A percentile compares a stretch with the other conserved stretches of the same genome.
Conservation (phyloP, 53 echinoderm and acorn worm species). For the Crossaster papposus region DNA sequence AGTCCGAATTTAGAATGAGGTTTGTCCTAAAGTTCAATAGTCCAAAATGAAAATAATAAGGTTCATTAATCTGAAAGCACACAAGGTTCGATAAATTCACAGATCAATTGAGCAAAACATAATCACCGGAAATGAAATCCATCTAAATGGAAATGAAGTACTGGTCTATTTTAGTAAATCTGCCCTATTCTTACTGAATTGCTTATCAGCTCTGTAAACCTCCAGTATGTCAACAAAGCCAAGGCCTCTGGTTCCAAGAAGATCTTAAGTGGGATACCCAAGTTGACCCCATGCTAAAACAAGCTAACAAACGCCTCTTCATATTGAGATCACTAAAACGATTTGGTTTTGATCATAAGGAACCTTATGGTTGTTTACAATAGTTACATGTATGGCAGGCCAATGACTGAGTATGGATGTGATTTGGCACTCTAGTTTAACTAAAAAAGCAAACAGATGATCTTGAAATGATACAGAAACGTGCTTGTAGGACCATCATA, state of each 20-base stretch:
- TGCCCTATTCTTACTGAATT: too few relatives aligned
- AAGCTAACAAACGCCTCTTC: conserved; percentile 21
- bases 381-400: neutral
- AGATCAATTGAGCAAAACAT: too few relatives aligned
- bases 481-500: too few relatives aligned
- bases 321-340: conserved; percentile 20
- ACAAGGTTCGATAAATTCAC: too few relatives aligned
- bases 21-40: too few relatives aligned
- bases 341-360: conserved; percentile 9
- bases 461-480: too few relatives aligned
- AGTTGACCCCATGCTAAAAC: conserved; percentile 4
- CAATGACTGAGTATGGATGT: neutral
- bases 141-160: too few relatives aligned
- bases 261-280: conserved; percentile 32
- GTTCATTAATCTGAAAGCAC: too few relatives aligned
- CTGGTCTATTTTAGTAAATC: too few relatives aligned
- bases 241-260: conserved; percentile 32
- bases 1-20: too few relatives aligned
- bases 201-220: neutral
- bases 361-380: neutral
- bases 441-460: neutral
- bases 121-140: too few relatives aligned
- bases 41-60: too few relatives aligned
- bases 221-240: conserved; percentile 29
- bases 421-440: neutral